Evolutionary conservation across 1,140 invertebrate species (phyloP).

Genomic region (Diuraphis noxia): DNA sequence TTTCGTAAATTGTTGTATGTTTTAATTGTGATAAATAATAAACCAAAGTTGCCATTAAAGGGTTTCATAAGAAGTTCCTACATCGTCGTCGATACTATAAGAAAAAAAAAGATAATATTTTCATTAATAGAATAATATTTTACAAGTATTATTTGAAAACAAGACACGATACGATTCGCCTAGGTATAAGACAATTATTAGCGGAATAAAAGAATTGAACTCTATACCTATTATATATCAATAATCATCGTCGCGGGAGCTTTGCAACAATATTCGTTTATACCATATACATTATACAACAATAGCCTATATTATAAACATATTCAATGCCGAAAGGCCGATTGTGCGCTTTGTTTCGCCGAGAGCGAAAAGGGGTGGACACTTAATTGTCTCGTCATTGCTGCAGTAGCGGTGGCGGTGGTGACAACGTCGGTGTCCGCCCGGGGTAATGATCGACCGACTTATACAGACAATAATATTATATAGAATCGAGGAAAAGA

Average conservation of each 20-base stretch:
- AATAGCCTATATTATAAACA: neutral
- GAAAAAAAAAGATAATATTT: no score
- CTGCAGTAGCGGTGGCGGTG: neutral
- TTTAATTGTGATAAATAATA: no score
- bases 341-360: conserved; percentile 23
- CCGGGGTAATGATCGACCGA: neutral
- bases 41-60: no score
- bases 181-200: neutral
- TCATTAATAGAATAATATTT: neutral
- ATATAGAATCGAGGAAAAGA: conserved; percentile 5
- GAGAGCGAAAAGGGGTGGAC: conserved; percentile 32
- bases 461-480: neutral
- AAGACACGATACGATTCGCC: neutral
- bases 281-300: neutral
- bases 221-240: neutral
- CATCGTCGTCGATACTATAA: no score
- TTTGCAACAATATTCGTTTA: neutral
- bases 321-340: neutral
- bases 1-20: no score
- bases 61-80: no score
- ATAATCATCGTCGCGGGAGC: neutral
- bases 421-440: neutral
- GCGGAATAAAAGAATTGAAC: neutral
- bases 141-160: neutral
- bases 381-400: conserved; percentile 4